These are phyloP conservation scores for Ophthalmolycus amberensis DNA, from an alignment of 2,113 vertebrate species.

Conservation along the genomic window DNA sequence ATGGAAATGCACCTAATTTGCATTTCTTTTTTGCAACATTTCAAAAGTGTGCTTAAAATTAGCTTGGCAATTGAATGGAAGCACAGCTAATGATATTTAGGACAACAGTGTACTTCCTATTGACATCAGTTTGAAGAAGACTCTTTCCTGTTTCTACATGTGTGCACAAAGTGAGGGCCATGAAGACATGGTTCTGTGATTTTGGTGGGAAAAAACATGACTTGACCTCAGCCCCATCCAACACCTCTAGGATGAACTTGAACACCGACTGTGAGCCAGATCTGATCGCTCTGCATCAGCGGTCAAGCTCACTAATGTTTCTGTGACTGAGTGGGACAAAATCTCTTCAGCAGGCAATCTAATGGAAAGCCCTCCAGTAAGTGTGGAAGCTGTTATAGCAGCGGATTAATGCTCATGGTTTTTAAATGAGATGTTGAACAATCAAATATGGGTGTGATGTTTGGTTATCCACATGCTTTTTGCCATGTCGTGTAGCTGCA, in stretches of 20 bases:
- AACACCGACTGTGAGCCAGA: neutral
- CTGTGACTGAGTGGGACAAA: neutral
- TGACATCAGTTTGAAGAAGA: neutral
- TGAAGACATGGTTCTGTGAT: neutral
- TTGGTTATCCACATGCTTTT: neutral
- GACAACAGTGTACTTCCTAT: neutral
- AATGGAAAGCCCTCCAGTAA: neutral
- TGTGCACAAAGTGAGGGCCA: neutral
- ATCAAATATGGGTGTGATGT: slow-evolving; percentile 3
- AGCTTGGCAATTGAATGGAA: too few species aligned
- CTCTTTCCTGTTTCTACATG: neutral
- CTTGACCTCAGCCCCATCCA: neutral
- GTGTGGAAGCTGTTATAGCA: neutral
- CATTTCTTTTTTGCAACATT: too few species aligned
- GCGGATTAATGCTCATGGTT: slow-evolving; percentile 1
- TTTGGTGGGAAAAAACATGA: neutral
- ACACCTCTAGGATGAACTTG: neutral
- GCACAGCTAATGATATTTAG: neutral
- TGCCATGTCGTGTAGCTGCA: neutral
- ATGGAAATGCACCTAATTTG: too few species aligned
- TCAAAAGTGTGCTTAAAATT: too few species aligned
- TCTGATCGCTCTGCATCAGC: neutral
- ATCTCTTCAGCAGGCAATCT: neutral
- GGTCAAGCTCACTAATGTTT: neutral
- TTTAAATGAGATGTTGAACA: slow-evolving; percentile 14